Conservation (phyloP, 2,888 invertebrate genomes). For the Pollenia griseotomentosa region DNA sequence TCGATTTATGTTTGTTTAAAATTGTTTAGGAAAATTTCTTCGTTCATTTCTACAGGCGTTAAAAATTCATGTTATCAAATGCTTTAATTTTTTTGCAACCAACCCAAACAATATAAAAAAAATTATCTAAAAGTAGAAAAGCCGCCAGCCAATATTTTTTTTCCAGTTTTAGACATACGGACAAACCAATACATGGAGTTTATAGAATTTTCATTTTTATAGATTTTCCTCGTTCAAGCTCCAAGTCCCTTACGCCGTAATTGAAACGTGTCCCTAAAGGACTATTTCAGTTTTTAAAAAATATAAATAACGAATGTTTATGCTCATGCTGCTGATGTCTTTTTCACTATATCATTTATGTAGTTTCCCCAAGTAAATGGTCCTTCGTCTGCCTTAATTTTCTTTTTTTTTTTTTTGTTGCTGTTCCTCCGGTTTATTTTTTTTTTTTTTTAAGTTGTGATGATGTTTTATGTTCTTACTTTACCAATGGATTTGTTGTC, state of each 20-base stretch:
- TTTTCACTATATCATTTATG: constrained; percentile 37
- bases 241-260: constrained; percentile 69
- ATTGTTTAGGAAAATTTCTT: constrained; percentile 53
- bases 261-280: constrained; percentile 73
- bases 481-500: constrained; percentile 67
- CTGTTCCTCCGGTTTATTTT: not conserved
- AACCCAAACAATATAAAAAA: constrained; percentile 27
- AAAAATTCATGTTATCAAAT: constrained; percentile 64
- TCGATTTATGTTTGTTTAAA: constrained; percentile 64
- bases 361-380: constrained; percentile 35
- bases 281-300: constrained; percentile 69
- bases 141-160: constrained; percentile 62
- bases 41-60: constrained; percentile 52
- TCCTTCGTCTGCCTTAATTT: constrained; percentile 30
- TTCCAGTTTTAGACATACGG: not conserved
- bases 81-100: constrained; percentile 51
- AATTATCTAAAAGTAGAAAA: constrained; percentile 25
- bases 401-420: not conserved
- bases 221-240: constrained; percentile 49
- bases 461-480: constrained; percentile 60
- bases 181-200: not conserved
- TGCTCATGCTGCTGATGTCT: constrained; percentile 42
- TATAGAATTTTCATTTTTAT: constrained; percentile 52
- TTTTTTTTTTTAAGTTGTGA: constrained; percentile 10
- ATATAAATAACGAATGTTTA: constrained; percentile 47